Evolutionary conservation across 2,888 invertebrate species (phyloP), one percentile per base, ranked within the genome.

Genomic region (Encarsia formosa): DNA sequence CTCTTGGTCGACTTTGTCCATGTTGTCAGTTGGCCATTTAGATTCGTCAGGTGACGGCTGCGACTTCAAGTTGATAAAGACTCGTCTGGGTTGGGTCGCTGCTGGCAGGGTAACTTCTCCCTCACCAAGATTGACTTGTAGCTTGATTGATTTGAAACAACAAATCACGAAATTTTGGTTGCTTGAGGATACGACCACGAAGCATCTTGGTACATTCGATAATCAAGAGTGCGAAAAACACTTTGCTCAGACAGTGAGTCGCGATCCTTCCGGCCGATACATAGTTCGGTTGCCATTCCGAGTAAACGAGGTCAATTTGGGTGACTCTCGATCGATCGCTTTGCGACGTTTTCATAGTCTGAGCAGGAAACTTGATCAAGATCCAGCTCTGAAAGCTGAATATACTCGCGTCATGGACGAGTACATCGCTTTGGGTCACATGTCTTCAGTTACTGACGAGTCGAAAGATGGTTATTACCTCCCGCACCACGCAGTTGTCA

Each of bases 231-330:
- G 59, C 26, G 60, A 61, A 29, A 39, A 47, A 11, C 46, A 52
- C 43, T 60, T 59, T 35, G 29, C 11, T 18, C 34, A 43, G 42
- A 50, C 41, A 19, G 22, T 37, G 8, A 35, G 11, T 5, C 40
- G 59, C 20, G 47, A 54, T 23, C 6, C n/a, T n/a, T 20, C 48
- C 3, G 61, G 63, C 1, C 35, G 50, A 43, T 62, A 59, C 40
- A 31, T 54, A 11, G 61, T 61, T 2, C 37, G 49, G 1, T 47
- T 63, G 6, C 61, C 59, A 3, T 58, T 60, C 39, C 40, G 46
- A 42, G 18, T 41, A 9, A 9, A 34, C 0, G 29, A 22, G 3
- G 13, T 11, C 1, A 8, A 24, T 18, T 23, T 60, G 15, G 60
- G 56, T 6, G 49, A 53, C 6, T 52, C 52, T 2, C 20, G 42